Conservation (phyloP, 2,888 invertebrate genomes). For the Archips xylosteana region DNA sequence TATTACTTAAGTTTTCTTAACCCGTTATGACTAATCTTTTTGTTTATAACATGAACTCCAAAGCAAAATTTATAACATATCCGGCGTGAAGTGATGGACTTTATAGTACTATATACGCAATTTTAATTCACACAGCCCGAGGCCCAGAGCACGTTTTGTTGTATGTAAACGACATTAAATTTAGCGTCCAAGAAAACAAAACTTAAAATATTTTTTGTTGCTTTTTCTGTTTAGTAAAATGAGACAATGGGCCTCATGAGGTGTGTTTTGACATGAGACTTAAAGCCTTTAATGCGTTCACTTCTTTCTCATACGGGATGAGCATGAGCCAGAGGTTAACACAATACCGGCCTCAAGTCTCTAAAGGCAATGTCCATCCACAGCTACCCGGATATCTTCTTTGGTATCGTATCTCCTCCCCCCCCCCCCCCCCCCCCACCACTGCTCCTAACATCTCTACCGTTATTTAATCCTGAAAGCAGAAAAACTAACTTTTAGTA, state of each 20-base stretch:
- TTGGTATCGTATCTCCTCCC: background rate
- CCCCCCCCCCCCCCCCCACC: background rate
- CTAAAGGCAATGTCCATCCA: background rate
- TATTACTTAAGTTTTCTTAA: background rate
- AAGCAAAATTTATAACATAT: background rate
- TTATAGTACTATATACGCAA: background rate
- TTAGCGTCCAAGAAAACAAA: background rate
- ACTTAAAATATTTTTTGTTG: background rate
- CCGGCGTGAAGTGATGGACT: conserved; percentile 1
- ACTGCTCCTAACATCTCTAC: conserved; percentile 2
- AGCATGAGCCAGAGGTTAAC: background rate
- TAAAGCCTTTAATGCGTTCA: background rate
- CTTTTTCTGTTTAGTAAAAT: background rate
- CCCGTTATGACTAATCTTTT: background rate
- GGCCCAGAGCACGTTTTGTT: background rate
- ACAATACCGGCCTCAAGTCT: background rate
- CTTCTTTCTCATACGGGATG: background rate
- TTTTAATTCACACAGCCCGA: background rate
- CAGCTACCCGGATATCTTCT: conserved; percentile 6
- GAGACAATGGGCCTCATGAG: background rate
- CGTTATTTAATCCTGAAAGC: conserved; percentile 7
- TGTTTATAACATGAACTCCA: background rate
- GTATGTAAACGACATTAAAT: background rate
- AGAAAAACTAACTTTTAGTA: conserved; percentile 20
- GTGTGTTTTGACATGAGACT: background rate